Percentiles rank a stretch among this genome's conserved stretches.
Conservation (phyloP, 2,113 vertebrate species). For the Baryphthengus martii region DNA sequence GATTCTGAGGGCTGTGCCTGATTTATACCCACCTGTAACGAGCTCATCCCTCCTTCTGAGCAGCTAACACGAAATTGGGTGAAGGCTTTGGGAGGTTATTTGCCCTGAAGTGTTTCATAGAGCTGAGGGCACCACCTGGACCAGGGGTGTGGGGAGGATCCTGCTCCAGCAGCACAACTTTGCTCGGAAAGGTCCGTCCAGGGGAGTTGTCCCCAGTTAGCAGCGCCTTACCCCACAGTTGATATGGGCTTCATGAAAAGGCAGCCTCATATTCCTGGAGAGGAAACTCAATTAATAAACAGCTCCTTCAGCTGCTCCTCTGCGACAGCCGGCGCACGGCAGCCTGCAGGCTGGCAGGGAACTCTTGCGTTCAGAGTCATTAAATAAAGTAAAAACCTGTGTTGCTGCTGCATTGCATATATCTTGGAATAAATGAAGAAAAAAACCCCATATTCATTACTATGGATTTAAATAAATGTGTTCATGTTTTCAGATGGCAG, state of each 20-base stretch:
- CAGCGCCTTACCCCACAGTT: background rate
- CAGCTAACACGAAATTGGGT: fast-evolving
- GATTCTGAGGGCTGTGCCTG: fast-evolving
- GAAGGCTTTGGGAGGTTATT: background rate
- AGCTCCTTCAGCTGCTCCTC: background rate
- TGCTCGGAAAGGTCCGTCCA: fast-evolving
- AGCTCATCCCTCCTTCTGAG: background rate
- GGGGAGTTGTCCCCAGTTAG: background rate
- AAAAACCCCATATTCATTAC: background rate
- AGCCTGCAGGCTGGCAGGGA: background rate
- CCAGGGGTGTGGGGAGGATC: too few species aligned
- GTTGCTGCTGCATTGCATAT: background rate
- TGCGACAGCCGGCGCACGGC: fast-evolving
- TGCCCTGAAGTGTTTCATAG: background rate
- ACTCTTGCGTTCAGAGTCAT: background rate
- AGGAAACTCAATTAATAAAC: background rate
- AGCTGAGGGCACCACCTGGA: background rate
- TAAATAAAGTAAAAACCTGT: background rate
- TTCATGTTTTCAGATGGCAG: background rate
- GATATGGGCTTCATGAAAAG: background rate
- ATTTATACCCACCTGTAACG: fast-evolving
- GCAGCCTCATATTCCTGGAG: background rate
- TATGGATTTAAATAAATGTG: background rate
- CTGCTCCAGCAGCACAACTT: fast-evolving
- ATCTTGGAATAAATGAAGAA: background rate